Base-by-base conservation (phyloP, 2,797 vertebrate species). In the Peromyscus aztecus region DNA sequence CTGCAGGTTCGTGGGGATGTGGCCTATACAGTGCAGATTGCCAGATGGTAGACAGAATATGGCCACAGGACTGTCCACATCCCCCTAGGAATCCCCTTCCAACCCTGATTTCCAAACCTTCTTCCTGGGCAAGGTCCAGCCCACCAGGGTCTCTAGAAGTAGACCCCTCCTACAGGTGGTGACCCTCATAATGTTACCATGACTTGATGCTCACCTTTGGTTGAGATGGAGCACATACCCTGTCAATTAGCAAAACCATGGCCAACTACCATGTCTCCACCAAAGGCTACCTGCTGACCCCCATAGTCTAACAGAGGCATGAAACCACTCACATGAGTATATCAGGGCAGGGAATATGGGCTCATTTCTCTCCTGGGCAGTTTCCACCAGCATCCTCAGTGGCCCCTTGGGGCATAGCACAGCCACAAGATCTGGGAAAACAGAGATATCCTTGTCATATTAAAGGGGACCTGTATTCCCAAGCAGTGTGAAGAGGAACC, bases 281-380 rank as follows among this genome's bases (percentile, higher is more conserved):
- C 8, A 11, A 2, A 3, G 61, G 34, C 9, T 7, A 4, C 31
- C 61, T 37, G 13, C 29, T 21, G 89, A 81, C 2, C 75, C 19
- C 34, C 23, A 2, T 8, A 0, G 1, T 46, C 19, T 0, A 34
- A 73, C n/a, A 37, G 67, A 71, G 27, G 37, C 9, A 23, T 0
- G 1, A 57, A 19, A 21, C 49, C 97, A 99, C 99, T 99, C 98
- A 99, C 99, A 99, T 16, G 99, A 99, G 98, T 99, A 99, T 97
- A 99, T 99, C 97, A 99, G 98, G 13, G 99, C 99, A 12, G 99
- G 99, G 97, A 99, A 99, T 98, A 99, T 99, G 94, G 99, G 99
- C 97, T 99, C 99, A 7, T 99, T 99, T 75, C 99, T 99, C 94
- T 99, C 99, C 99, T 99, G 99, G 4, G 99, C 99, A 0, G 99